Percentiles rank a stretch among this genome's conserved stretches.
Evolutionary conservation across 2,797 vertebrate species (phyloP).

Genomic region (Trematomus bernacchii): DNA sequence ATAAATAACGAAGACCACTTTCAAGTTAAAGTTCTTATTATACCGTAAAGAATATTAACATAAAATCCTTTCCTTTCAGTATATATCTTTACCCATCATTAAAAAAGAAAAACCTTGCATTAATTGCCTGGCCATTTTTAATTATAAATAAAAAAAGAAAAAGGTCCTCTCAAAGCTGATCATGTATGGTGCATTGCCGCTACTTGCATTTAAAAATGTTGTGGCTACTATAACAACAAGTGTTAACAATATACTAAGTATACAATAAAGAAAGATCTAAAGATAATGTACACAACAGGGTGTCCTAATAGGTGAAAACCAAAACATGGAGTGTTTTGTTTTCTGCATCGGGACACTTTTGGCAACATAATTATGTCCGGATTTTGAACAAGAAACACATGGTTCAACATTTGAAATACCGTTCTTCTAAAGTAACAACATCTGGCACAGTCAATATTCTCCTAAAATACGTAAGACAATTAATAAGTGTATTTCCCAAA

Average conservation of each 20-base stretch:
- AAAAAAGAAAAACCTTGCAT: background rate
- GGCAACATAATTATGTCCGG: background rate
- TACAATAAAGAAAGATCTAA: no score
- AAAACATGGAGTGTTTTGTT: background rate
- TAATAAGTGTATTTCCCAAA: background rate
- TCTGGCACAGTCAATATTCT: background rate
- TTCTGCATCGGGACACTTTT: background rate
- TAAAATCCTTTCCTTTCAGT: background rate
- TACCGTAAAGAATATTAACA: background rate
- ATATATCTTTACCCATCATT: background rate
- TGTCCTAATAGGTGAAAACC: background rate
- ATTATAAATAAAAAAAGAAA: background rate
- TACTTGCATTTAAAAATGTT: background rate
- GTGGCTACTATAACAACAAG: background rate
- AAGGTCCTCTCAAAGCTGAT: no score
- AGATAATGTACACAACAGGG: background rate
- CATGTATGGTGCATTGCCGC: no score
- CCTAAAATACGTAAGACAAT: no score
- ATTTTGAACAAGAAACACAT: background rate
- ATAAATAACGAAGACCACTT: constrained; percentile 2
- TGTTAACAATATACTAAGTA: background rate
- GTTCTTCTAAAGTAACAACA: background rate
- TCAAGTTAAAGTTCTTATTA: background rate
- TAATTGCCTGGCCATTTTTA: constrained; percentile 5
- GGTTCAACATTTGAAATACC: no score